These are phyloP conservation scores for Hypomecis atomaria DNA, from an alignment of 2,888 invertebrate genomes.

Conservation along the genomic window DNA sequence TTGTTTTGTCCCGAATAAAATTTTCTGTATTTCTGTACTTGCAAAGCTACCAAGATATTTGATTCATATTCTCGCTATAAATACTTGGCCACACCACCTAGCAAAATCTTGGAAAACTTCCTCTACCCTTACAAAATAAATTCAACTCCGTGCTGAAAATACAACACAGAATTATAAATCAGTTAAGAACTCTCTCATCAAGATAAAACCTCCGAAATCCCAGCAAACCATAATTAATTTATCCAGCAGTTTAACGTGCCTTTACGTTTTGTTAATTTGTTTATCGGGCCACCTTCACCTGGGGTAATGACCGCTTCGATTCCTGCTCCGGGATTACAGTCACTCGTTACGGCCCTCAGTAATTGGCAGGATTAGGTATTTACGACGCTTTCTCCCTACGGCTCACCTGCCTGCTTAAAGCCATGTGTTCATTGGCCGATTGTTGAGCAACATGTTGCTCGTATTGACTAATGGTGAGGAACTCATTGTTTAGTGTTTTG, in stretches of 20 bases:
- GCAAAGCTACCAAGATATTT: too few species aligned
- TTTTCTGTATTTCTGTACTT: too few species aligned
- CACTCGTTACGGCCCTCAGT: slow-evolving; percentile 31
- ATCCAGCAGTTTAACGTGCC: slow-evolving; percentile 30
- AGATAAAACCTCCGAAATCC: slow-evolving; percentile 9
- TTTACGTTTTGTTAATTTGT: slow-evolving; percentile 57
- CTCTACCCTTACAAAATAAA: too few species aligned
- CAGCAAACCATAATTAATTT: slow-evolving; percentile 16
- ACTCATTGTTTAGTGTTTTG: too few species aligned
- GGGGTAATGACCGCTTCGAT: slow-evolving; percentile 38
- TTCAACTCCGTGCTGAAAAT: background rate
- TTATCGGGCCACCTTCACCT: slow-evolving; percentile 47
- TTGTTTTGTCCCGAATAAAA: too few species aligned
- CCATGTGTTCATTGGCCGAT: background rate
- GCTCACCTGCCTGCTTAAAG: background rate
- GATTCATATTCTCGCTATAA: too few species aligned
- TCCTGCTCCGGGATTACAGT: slow-evolving; percentile 37
- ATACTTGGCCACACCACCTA: too few species aligned
- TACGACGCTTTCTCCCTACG: slow-evolving; percentile 8
- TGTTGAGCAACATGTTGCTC: too few species aligned
- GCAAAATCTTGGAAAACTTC: too few species aligned
- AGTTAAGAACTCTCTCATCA: background rate
- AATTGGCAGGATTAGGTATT: slow-evolving; percentile 35
- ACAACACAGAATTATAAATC: background rate
- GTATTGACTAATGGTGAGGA: too few species aligned